Evolutionary conservation across 2,888 invertebrate genomes (phyloP).

Genomic region (Drosophila recens): DNA sequence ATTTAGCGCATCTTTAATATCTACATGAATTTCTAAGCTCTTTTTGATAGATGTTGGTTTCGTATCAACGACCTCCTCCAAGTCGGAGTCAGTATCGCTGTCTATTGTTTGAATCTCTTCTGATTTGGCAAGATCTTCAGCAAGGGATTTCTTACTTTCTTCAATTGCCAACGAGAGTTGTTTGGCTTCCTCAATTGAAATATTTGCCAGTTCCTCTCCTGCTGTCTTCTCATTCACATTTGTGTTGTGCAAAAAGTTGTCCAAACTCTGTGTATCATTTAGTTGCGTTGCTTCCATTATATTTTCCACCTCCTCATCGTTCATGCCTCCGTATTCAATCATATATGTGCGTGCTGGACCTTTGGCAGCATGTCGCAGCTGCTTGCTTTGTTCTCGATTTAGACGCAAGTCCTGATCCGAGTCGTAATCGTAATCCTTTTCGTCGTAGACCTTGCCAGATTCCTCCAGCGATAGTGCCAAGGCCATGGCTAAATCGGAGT

Average conservation of each 20-base stretch:
- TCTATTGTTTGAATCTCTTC: conserved; percentile 19
- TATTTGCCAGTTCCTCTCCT: conserved; percentile 22
- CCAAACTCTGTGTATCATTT: conserved; percentile 62
- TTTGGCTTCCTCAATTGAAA: conserved; percentile 53
- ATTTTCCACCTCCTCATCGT: conserved; percentile 89
- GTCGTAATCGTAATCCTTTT: conserved; percentile 86
- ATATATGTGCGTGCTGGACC: conserved; percentile 90
- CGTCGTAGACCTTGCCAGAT: conserved; percentile 76
- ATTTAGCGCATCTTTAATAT: conserved; percentile 85
- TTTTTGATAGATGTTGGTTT: conserved; percentile 34
- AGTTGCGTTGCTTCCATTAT: conserved; percentile 85
- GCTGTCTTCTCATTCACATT: conserved; percentile 7
- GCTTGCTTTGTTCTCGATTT: conserved; percentile 81
- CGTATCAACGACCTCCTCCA: conserved; percentile 22
- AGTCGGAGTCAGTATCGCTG: conserved; percentile 73
- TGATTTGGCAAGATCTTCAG: neutral
- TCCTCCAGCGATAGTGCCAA: conserved; percentile 88
- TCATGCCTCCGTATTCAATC: conserved; percentile 91
- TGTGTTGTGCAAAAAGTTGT: conserved; percentile 31
- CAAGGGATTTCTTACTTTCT: conserved; percentile 31
- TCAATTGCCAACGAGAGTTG: conserved; percentile 51
- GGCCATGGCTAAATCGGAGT: conserved; percentile 87
- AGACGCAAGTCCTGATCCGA: conserved; percentile 83
- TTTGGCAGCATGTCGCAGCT: conserved; percentile 83
- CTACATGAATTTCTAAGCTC: conserved; percentile 85